Conservation (phyloP, 2,797 vertebrate genomes). For the Micrastur ruficollis region DNA sequence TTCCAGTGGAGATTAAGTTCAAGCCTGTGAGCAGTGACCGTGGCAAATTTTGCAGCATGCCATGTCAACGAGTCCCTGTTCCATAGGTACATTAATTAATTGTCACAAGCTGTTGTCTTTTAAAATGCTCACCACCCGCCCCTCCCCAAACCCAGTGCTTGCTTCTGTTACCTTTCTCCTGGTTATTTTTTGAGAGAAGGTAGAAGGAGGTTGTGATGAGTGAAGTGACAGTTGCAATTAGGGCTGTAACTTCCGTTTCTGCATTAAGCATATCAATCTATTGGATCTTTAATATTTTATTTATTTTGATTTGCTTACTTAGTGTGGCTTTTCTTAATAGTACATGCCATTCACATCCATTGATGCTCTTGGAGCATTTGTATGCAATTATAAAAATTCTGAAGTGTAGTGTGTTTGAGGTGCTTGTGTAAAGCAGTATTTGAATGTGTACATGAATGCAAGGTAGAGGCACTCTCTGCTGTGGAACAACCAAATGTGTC, state of each 20-base stretch:
- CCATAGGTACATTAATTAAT: neutral
- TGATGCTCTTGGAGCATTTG: neutral
- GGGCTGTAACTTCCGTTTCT: neutral
- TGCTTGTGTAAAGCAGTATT: neutral
- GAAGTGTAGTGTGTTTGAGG: neutral
- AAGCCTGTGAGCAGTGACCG: neutral
- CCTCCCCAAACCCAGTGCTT: neutral
- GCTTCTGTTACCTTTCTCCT: neutral
- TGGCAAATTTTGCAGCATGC: neutral
- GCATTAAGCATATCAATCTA: neutral
- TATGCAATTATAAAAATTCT: neutral
- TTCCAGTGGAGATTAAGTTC: neutral
- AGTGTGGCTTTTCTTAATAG: neutral
- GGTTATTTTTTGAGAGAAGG: neutral
- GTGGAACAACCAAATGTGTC: neutral
- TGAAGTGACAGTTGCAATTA: neutral
- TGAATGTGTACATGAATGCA: neutral
- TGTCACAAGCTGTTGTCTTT: neutral
- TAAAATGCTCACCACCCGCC: neutral
- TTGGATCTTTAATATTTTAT: neutral
- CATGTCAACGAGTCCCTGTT: neutral
- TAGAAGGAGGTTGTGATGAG: neutral
- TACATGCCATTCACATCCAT: neutral
- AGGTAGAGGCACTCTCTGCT: neutral
- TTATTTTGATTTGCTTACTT: neutral